phyloP scores from a whole-genome alignment of 2,113 vertebrate genomes.

The Accipiter virgatus region DNA sequence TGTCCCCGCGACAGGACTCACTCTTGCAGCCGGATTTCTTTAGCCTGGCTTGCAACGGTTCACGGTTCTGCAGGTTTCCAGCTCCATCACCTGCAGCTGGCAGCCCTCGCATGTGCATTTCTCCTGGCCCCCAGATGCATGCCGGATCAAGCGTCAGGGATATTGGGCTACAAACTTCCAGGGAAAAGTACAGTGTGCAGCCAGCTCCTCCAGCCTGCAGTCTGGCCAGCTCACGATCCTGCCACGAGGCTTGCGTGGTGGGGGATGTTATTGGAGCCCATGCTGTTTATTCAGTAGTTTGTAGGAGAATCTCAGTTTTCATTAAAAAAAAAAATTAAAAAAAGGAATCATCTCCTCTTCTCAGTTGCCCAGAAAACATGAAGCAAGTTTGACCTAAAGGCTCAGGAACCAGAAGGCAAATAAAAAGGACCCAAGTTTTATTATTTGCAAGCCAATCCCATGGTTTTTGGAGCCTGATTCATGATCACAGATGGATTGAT shows the following conservation, averaged over 20 bases:
- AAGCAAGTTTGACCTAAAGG: not conserved
- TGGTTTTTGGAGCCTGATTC: not conserved
- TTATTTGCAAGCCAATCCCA: not conserved
- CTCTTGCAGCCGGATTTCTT: not conserved
- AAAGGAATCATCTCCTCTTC: not conserved
- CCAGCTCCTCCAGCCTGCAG: not conserved
- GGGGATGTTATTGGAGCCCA: not conserved
- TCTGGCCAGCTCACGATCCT: not conserved
- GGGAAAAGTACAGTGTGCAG: not conserved
- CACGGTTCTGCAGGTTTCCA: not conserved
- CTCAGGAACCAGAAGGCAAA: constrained; percentile 2
- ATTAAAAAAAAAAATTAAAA: not conserved
- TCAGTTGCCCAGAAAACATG: not conserved
- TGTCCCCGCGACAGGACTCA: fast-evolving
- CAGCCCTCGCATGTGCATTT: not conserved
- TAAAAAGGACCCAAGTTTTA: not conserved
- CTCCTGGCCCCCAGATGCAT: not conserved
- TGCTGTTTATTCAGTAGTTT: not conserved
- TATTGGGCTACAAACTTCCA: not conserved
- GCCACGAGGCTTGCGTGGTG: not conserved
- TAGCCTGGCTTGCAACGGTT: fast-evolving
- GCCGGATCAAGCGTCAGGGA: not conserved
- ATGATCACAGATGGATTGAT: constrained; percentile 16
- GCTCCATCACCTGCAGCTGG: not conserved
- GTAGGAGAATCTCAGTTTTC: not conserved